A percentile compares a stretch with the other conserved stretches of the same genome.
Conservation (phyloP, 2,888 invertebrate genomes). For the Capitulum mitella region DNA sequence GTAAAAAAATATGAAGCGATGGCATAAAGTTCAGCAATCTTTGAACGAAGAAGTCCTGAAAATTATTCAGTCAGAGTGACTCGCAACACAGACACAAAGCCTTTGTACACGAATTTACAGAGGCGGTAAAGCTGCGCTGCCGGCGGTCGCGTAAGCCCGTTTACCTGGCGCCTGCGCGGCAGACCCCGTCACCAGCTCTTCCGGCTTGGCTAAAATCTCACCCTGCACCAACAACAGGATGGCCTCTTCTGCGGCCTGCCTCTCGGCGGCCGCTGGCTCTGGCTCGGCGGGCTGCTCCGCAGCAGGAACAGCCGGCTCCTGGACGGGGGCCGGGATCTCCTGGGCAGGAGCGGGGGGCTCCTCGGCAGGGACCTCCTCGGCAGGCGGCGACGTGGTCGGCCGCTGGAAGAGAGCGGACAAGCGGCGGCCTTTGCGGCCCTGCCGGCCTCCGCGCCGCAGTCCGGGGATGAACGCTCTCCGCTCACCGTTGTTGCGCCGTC, state of each 20-base stretch:
- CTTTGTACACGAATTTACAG: too few species aligned
- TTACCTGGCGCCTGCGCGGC: not conserved
- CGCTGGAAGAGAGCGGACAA: not conserved
- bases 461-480: not conserved
- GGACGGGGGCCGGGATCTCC: not conserved
- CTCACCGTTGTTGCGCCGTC: not conserved
- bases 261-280: not conserved
- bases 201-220: not conserved
- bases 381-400: not conserved
- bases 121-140: not conserved
- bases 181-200: not conserved
- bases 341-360: not conserved
- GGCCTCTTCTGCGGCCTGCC: not conserved
- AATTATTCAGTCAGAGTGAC: too few species aligned
- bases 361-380: too few species aligned
- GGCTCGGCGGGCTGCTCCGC: not conserved
- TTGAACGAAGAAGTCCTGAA: too few species aligned
- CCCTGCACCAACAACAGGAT: constrained; percentile 1
- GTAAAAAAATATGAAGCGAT: too few species aligned
- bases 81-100: too few species aligned
- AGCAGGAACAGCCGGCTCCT: too few species aligned
- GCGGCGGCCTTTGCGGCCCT: not conserved
- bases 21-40: too few species aligned
- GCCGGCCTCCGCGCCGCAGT: not conserved
- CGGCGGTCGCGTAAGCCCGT: not conserved